These are phyloP conservation scores for Penaeus monodon DNA, from an alignment of 2,888 invertebrate species.

Conservation along the genomic window DNA sequence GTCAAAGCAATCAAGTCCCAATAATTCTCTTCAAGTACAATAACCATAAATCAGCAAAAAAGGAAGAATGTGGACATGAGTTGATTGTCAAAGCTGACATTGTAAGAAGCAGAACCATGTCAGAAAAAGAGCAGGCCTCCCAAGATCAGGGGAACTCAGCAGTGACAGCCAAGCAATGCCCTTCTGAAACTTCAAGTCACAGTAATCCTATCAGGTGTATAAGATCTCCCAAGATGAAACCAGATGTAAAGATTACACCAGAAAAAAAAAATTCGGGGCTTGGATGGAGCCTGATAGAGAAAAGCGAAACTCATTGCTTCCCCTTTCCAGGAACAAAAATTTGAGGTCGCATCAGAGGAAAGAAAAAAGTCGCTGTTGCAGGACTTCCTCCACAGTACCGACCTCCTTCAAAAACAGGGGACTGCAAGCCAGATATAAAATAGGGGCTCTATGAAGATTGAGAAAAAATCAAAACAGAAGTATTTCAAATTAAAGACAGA, in stretches of 20 bases:
- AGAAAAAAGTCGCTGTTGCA: constrained; percentile 32
- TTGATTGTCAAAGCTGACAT: constrained; percentile 48
- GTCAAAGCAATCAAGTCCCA: constrained; percentile 34
- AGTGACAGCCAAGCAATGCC: constrained; percentile 29
- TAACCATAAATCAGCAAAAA: constrained; percentile 35
- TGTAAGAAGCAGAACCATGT: constrained; percentile 4
- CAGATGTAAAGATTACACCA: constrained; percentile 7
- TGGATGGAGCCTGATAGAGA: constrained; percentile 21
- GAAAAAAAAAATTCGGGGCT: constrained; percentile 21
- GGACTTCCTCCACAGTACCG: constrained; percentile 10
- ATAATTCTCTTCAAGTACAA: constrained; percentile 27
- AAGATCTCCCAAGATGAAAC: constrained; percentile 22
- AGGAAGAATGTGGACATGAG: constrained; percentile 21
- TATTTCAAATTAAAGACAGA: constrained; percentile 54
- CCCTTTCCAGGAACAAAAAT: constrained; percentile 30
- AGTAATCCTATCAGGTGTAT: background rate
- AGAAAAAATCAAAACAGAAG: constrained; percentile 50
- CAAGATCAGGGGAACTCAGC: constrained; percentile 51
- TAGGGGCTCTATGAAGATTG: constrained; percentile 79
- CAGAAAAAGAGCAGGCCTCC: constrained; percentile 58
- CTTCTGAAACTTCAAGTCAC: constrained; percentile 2
- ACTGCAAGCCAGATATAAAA: constrained; percentile 40
- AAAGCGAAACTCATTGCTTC: constrained; percentile 18
- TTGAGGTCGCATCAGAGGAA: constrained; percentile 41
- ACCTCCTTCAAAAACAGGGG: constrained; percentile 26